Conservation (phyloP, 2,888 invertebrate species). For the Troglohyphantes excavatus region DNA sequence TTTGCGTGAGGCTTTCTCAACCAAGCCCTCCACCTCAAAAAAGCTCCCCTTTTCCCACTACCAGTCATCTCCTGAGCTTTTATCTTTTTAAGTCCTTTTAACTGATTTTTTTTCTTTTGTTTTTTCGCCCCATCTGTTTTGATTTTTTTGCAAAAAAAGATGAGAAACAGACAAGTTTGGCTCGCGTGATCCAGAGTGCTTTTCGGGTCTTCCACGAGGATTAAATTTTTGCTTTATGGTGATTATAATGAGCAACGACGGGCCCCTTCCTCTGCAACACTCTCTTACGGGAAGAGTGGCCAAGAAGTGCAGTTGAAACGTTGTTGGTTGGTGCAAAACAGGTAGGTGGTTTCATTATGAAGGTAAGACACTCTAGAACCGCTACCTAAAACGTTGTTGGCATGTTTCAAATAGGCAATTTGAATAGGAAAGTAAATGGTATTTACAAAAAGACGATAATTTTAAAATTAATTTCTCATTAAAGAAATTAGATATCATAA, state of each 20-base stretch:
- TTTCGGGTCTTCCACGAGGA: not conserved
- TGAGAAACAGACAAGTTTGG: conserved; percentile 27
- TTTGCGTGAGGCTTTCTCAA: conserved; percentile 36
- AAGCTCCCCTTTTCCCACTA: no score
- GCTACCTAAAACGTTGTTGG: not conserved
- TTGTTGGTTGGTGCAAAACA: not conserved
- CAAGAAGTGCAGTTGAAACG: not conserved
- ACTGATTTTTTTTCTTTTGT: not conserved
- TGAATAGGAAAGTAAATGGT: no score
- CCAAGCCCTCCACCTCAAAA: conserved; percentile 25
- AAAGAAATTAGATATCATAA: no score
- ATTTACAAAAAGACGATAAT: no score
- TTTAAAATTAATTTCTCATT: no score
- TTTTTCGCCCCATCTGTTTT: conserved; percentile 6
- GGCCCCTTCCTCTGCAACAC: not conserved
- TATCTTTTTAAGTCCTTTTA: conserved; percentile 41
- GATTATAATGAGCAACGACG: conserved; percentile 62
- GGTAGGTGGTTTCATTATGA: not conserved
- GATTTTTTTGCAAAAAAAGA: not conserved
- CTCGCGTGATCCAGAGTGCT: conserved; percentile 43
- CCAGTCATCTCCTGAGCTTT: conserved; percentile 35
- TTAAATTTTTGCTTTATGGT: conserved; percentile 69
- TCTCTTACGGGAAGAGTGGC: conserved; percentile 22
- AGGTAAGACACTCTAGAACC: not conserved
- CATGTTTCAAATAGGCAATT: no score